Conservation (phyloP, 2,888 invertebrate species). For the Drosophila pseudotakahashii region DNA sequence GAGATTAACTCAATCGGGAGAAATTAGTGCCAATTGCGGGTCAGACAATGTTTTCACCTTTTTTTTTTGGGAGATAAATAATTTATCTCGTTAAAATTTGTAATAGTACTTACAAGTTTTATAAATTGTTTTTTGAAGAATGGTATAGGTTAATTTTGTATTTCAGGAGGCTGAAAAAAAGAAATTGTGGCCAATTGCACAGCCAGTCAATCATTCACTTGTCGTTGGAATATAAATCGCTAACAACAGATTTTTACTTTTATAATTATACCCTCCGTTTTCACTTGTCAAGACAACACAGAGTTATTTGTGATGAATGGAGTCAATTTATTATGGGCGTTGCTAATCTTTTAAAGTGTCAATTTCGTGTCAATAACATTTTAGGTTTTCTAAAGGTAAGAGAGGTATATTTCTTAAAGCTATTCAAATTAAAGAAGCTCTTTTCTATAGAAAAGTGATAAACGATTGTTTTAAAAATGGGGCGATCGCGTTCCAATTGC, state of each 20-base stretch:
- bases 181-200: neutral
- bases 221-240: constrained; percentile 3
- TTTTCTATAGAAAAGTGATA: neutral
- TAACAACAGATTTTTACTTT: neutral
- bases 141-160: no score
- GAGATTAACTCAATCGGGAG: constrained; percentile 27
- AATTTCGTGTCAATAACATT: constrained; percentile 9
- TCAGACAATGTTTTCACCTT: constrained; percentile 22
- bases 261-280: constrained; percentile 7
- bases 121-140: no score
- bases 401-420: neutral
- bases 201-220: constrained; percentile 6
- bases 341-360: constrained; percentile 1
- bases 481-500: constrained; percentile 1
- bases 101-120: neutral
- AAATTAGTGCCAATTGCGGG: constrained; percentile 23
- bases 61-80: constrained; percentile 15
- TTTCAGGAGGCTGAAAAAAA: no score
- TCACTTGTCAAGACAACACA: constrained; percentile 10
- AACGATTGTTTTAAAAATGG: constrained; percentile 11
- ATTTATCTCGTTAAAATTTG: constrained; percentile 4
- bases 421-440: neutral
- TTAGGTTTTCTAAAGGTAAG: neutral
- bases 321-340: constrained; percentile 4
- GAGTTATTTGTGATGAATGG: neutral